Conservation (phyloP, 2,113 vertebrate genomes). For the Ranitomeya variabilis region DNA sequence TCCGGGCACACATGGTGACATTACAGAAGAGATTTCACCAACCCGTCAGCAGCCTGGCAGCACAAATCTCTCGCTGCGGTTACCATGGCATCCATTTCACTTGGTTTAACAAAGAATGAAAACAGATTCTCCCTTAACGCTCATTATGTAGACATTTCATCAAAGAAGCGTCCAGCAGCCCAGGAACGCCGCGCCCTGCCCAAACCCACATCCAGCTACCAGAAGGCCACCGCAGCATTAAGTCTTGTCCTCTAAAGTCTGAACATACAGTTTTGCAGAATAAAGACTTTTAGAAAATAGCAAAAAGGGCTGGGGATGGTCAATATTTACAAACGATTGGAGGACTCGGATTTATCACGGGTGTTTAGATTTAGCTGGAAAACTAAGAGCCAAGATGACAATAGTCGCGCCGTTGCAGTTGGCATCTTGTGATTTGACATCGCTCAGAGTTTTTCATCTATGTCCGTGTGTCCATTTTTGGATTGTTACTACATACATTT, state of each 20-base stretch:
- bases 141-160: constrained; percentile 26
- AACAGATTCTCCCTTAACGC: constrained; percentile 42
- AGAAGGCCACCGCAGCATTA: background rate
- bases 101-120: constrained; percentile 37
- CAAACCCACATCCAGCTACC: background rate
- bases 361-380: too few species aligned
- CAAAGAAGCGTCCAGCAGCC: background rate
- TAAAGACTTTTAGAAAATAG: background rate
- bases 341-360: too few species aligned
- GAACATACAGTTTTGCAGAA: background rate
- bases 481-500: too few species aligned
- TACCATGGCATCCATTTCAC: constrained; percentile 33
- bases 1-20: background rate
- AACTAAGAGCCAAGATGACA: too few species aligned
- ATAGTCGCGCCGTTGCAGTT: too few species aligned
- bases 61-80: constrained; percentile 19
- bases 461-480: too few species aligned
- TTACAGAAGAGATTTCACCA: background rate
- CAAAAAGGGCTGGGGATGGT: background rate
- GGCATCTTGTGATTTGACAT: too few species aligned
- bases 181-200: background rate
- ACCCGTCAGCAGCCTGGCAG: constrained; percentile 7
- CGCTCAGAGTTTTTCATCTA: too few species aligned
- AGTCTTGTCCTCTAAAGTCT: background rate
- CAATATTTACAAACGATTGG: too few species aligned